Percentiles rank a stretch among this genome's conserved stretches.
Conservation (phyloP, 2,888 invertebrate species). For the Leptopilina syphax region DNA sequence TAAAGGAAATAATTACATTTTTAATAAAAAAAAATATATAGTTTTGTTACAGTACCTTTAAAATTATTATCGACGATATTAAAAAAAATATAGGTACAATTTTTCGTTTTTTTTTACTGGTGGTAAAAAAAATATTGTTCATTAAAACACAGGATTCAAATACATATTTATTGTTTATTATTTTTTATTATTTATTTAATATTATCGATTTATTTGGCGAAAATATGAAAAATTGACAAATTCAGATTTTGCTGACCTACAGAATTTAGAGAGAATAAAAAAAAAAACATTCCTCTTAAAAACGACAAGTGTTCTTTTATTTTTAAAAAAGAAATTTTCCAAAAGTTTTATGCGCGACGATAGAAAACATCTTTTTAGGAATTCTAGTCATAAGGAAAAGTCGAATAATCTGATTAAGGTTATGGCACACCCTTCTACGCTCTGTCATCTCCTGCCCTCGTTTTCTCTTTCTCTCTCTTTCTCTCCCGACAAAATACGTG, state of each 20-base stretch:
- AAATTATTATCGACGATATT: too few species aligned
- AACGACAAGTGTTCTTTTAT: neutral
- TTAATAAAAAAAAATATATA: too few species aligned
- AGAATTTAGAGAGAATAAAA: too few species aligned
- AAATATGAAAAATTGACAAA: neutral
- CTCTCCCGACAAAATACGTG: slow-evolving; percentile 26
- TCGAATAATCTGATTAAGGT: slow-evolving; percentile 31
- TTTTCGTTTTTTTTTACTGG: too few species aligned
- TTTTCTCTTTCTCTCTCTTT: neutral
- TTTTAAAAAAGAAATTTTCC: neutral
- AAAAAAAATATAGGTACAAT: too few species aligned
- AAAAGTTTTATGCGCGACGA: neutral
- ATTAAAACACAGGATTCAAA: too few species aligned
- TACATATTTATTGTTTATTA: too few species aligned
- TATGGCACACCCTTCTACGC: slow-evolving; percentile 22
- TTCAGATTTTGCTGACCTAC: too few species aligned
- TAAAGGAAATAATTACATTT: too few species aligned
- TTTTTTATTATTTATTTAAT: too few species aligned
- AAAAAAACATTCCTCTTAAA: neutral
- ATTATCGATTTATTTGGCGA: neutral
- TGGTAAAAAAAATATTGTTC: too few species aligned
- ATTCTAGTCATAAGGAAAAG: slow-evolving; percentile 22
- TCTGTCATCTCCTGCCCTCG: slow-evolving; percentile 7
- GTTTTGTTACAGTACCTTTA: too few species aligned
- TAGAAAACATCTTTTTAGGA: slow-evolving; percentile 26